phyloP scores from a whole-genome alignment of 1,140 invertebrate genomes.

The Drosophila persimilis region DNA sequence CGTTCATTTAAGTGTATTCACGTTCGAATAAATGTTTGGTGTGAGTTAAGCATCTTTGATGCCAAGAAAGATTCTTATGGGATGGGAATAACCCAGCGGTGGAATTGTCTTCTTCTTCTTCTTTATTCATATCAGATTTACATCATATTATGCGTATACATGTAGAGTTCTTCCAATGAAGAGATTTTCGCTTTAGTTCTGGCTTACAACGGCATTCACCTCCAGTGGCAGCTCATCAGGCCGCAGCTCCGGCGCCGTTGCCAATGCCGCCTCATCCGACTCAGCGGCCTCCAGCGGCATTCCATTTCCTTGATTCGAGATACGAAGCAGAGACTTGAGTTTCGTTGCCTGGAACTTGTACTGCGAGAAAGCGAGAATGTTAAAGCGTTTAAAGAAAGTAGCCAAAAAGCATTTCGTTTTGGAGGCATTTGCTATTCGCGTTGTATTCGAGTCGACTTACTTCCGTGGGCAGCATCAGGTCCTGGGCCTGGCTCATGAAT shows the following conservation, averaged over 20 bases:
- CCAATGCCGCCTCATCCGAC: not conserved
- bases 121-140: no score
- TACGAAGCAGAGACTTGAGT: slow-evolving; percentile 72
- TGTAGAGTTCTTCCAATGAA: not conserved
- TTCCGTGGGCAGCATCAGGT: slow-evolving; percentile 76
- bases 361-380: slow-evolving; percentile 35
- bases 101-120: no score
- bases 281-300: slow-evolving; percentile 33
- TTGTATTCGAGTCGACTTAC: slow-evolving; percentile 65
- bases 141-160: no score
- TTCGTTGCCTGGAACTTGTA: slow-evolving; percentile 81
- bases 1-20: slow-evolving; percentile 56
- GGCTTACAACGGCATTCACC: slow-evolving; percentile 72
- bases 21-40: slow-evolving; percentile 69
- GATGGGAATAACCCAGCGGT: no score
- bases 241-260: not conserved
- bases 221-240: slow-evolving; percentile 67
- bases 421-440: slow-evolving; percentile 26
- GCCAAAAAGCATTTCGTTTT: no score
- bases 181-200: slow-evolving; percentile 29
- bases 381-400: slow-evolving; percentile 1
- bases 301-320: slow-evolving; percentile 59
- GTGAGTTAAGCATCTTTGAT: slow-evolving; percentile 42
- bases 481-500: slow-evolving; percentile 70
- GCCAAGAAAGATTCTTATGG: no score